Evolutionary conservation across 2,888 invertebrate species (phyloP), one percentile per base, ranked within the genome.

Genomic region (Alloscopus bannaensis): DNA sequence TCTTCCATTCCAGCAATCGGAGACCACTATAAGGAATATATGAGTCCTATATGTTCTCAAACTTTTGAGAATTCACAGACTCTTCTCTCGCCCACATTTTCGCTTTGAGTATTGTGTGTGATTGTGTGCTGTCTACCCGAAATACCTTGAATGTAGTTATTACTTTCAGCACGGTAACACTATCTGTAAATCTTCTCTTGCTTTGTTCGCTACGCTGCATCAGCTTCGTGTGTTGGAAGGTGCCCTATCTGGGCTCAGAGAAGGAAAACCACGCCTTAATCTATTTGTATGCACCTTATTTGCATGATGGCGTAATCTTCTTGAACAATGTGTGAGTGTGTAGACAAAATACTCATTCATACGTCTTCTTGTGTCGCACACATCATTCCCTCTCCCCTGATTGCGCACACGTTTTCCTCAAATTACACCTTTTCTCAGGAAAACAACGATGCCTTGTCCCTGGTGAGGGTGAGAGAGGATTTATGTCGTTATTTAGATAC

Each of bases 231-330:
- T 29, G 1, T 50, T 36, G 55, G 50, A 29, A 20, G 45, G 71
- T 29, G 18, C 13, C 4, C 28, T 20, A 31, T 20, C 36, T 6
- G 18, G 8, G 3, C 24, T 71, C 50, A 22, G 42, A 71, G 45
- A 20, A 36, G 57, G 57, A 50, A 62, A 65, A 57, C 73, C 73
- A 73, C 73, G 73, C 73, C 73, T 73, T 73, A 73, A 65, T 65
- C 65, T 66, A 73, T 73, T 73, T 73, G 73, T 73, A 73, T 64
- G 64, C 64, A 64, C 55, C 50, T 59, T 64, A 72, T 72, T 73
- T 73, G 65, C 73, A 73, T 73, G 73, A 66, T 66, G 66, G 65
- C 31, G 65, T 57, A 73, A 73, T 73, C 73, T 73, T 31, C 42
- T 66, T 66, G 45, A 66, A 36, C 28, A 64, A 64, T n/a, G n/a